Percentiles rank a stretch among this genome's conserved stretches.
phyloP scores from a whole-genome alignment of 2,797 vertebrate species.

The Chaenodraco wilsoni region DNA sequence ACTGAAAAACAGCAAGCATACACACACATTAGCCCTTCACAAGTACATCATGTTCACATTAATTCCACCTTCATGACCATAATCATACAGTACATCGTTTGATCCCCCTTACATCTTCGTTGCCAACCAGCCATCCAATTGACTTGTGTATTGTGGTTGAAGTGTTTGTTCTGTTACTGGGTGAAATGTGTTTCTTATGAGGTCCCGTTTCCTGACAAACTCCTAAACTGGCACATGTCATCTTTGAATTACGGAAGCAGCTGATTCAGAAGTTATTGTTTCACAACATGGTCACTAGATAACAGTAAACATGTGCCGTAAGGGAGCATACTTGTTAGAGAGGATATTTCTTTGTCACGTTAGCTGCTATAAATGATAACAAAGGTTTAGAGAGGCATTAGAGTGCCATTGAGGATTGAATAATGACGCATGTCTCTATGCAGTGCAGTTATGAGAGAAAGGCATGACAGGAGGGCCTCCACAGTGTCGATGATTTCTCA shows the following conservation, averaged over 20 bases:
- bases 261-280: background rate
- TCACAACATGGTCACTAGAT: background rate
- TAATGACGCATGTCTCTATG: constrained; percentile 1
- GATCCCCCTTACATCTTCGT: constrained; percentile 25
- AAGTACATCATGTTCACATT: constrained; percentile 9
- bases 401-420: background rate
- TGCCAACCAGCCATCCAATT: constrained; percentile 34
- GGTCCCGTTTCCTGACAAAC: background rate
- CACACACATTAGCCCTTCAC: constrained; percentile 47
- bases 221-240: constrained; percentile 11
- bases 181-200: constrained; percentile 6
- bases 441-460: background rate
- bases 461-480: background rate
- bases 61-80: constrained; percentile 42
- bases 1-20: constrained; percentile 40
- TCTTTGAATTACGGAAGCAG: constrained; percentile 27
- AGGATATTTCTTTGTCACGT: constrained; percentile 2
- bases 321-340: background rate
- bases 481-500: background rate
- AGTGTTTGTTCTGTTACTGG: constrained; percentile 33
- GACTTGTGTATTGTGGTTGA: constrained; percentile 23
- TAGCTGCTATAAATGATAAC: background rate
- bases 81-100: constrained; percentile 40
- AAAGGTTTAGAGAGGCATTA: background rate
- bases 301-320: constrained; percentile 1